These are phyloP conservation scores for Montipora capricornis DNA, from an alignment of 64 coral and sea anemone species.

Conservation along the genomic window DNA sequence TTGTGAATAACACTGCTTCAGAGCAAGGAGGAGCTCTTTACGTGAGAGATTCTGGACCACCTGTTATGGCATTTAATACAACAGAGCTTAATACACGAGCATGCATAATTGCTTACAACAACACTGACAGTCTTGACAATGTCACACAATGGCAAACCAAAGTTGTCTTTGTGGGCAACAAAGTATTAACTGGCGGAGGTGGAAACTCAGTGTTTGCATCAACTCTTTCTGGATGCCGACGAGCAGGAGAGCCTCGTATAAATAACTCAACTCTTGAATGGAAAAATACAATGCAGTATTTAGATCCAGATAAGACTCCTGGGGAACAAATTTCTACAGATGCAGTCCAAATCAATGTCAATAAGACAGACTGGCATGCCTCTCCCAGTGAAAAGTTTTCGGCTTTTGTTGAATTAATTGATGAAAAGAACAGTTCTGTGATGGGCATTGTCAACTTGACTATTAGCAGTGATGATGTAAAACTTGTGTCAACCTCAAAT, in stretches of 20 bases:
- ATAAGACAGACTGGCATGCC: constrained; percentile 68
- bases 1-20: constrained; percentile 62
- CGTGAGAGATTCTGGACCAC: constrained; percentile 60
- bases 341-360: constrained; percentile 69
- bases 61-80: constrained; percentile 78
- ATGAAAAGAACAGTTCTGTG: constrained; percentile 80
- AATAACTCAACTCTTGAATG: constrained; percentile 81
- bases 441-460: constrained; percentile 68
- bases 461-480: constrained; percentile 19
- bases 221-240: constrained; percentile 84
- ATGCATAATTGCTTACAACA: constrained; percentile 80
- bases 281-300: constrained; percentile 41
- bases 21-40: constrained; percentile 83
- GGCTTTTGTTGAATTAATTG: constrained; percentile 61
- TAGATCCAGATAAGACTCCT: background rate
- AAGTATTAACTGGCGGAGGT: constrained; percentile 49
- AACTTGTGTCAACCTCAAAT: constrained; percentile 60
- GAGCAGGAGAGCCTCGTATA: constrained; percentile 31
- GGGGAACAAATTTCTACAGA: constrained; percentile 81
- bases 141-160: constrained; percentile 76
- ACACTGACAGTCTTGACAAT: constrained; percentile 12
- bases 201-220: constrained; percentile 83
- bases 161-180: constrained; percentile 72
- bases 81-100: constrained; percentile 75
- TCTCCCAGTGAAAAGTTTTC: constrained; percentile 80